Base-by-base conservation (phyloP, 2,888 invertebrate species). In the Eupeodes latifasciatus region DNA sequence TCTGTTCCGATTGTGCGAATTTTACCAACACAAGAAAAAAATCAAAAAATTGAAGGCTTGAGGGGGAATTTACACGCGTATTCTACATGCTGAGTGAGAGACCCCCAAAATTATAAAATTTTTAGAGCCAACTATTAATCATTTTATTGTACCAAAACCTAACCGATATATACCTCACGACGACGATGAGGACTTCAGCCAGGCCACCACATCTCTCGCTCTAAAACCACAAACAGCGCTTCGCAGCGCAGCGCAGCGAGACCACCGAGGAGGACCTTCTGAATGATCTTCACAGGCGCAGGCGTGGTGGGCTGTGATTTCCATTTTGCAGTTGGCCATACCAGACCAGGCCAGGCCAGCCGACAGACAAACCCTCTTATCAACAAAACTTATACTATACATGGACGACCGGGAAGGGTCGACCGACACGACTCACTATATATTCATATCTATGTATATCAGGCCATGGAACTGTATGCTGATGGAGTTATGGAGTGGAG, bases 71-170 rank as follows among this genome's bases (percentile, higher is more conserved):
- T 88, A 85, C 88, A 85, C 81, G 85, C 77, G 84, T 72, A 72
- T 59, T 53, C n/a, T 69, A 2, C 59, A 62, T 77, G 16, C 27
- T 27, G 53, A 76, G 40, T 72, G 61, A 55, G 40, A 80, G 85
- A 88, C 85, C 88, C 85, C 88, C 88, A 62, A 88, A 88, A 88
- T 88, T 88, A 88, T 85, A 81, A 82, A 88, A 67, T 66, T 82
- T 82, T 89, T 85, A 82, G 89, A 85, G 79, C 81, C 75, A 89
- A 89, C 89, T 89, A 89, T 89, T 89, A 89, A 89, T 89, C 89
- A 89, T 89, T 89, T 89, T 85, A 89, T 85, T 89, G 89, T 82
- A 76, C 82, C 89, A 40, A 78, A 88, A 88, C 85, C 81, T 81
- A 85, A 78, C 81, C 61, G 72, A 81, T 78, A 53, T 53, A 53